Evolutionary conservation across 2,113 vertebrate species (phyloP).

Genomic region (Gopherus evgoodei): DNA sequence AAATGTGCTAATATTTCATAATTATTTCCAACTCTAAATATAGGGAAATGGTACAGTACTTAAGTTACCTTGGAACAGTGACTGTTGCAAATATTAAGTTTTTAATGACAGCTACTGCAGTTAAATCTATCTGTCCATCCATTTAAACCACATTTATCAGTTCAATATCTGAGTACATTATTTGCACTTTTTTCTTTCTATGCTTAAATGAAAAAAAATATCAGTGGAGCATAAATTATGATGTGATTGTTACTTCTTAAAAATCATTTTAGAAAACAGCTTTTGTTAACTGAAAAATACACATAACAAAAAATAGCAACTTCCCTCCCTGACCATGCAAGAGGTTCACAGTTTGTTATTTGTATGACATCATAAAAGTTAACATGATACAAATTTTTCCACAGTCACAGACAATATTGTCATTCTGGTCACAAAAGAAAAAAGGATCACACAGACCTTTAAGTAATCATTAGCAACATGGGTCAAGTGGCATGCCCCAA

Average conservation of each 20-base stretch:
- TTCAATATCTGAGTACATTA: neutral
- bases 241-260: neutral
- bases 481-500: too few species aligned
- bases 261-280: neutral
- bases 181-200: neutral
- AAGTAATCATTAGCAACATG: too few species aligned
- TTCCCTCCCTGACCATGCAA: neutral
- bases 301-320: neutral
- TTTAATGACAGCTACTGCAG: neutral
- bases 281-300: neutral
- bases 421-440: neutral
- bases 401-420: neutral
- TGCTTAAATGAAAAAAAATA: neutral
- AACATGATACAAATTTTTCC: neutral
- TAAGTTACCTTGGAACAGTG: neutral
- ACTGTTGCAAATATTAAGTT: neutral
- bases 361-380: neutral
- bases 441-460: neutral
- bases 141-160: neutral
- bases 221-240: neutral
- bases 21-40: neutral
- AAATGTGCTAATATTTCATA: neutral
- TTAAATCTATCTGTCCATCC: neutral
- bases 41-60: neutral
- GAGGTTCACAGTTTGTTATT: neutral